phyloP scores from a whole-genome alignment of 2,888 invertebrate species.

The Drosophila kanekoi region DNA sequence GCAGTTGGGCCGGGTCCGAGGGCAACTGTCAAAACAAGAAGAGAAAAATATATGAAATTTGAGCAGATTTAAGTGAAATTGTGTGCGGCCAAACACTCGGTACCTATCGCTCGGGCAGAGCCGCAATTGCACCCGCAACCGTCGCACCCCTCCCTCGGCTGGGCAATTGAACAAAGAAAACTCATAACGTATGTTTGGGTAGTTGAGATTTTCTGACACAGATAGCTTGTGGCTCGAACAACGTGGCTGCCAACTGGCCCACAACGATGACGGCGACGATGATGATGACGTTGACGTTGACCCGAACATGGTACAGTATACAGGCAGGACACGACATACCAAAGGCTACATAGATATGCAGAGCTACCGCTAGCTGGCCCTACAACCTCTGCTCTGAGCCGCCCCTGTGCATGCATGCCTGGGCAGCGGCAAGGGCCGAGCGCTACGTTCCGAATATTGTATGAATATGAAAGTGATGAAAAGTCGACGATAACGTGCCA shows the following conservation, averaged over 20 bases:
- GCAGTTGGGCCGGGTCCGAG: conserved; percentile 1
- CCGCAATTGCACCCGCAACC: background rate
- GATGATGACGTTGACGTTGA: conserved; percentile 23
- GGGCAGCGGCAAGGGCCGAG: conserved; percentile 29
- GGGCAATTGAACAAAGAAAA: conserved; percentile 69
- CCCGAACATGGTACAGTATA: conserved; percentile 17
- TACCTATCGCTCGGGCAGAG: conserved; percentile 4
- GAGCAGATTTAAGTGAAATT: conserved; percentile 64
- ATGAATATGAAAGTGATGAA: conserved; percentile 81
- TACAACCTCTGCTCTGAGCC: conserved; percentile 4
- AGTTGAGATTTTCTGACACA: conserved; percentile 78
- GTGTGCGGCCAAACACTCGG: conserved; percentile 22
- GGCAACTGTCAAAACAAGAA: conserved; percentile 62
- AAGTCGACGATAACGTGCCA: conserved; percentile 81
- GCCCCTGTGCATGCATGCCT: conserved; percentile 32
- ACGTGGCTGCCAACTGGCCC: conserved; percentile 31
- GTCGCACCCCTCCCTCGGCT: background rate
- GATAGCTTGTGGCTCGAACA: conserved; percentile 55
- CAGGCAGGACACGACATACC: conserved; percentile 32
- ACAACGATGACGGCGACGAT: conserved; percentile 33
- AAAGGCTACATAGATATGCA: conserved; percentile 35
- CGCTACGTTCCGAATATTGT: conserved; percentile 64
- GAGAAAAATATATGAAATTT: conserved; percentile 69
- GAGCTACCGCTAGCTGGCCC: background rate
- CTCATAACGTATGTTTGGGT: conserved; percentile 72